phyloP scores from a whole-genome alignment of 1,140 invertebrate species.

The Drosophila chauvacae region DNA sequence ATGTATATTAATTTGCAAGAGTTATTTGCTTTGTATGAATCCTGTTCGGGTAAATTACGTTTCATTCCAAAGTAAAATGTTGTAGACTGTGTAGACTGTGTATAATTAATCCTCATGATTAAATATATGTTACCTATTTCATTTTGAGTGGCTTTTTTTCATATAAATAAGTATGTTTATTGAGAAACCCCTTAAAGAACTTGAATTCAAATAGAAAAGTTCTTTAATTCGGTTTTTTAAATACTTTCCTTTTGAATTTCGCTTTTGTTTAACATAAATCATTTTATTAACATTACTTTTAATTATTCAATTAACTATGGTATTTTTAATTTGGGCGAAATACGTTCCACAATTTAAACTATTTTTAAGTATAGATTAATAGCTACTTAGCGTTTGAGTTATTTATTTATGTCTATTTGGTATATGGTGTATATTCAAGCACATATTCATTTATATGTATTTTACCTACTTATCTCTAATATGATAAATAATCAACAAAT shows the following conservation, averaged over 20 bases:
- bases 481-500: slow-evolving; percentile 25
- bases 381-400: slow-evolving; percentile 18
- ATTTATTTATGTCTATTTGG: slow-evolving; percentile 23
- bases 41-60: not conserved
- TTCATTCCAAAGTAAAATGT: not conserved
- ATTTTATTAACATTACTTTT: not conserved
- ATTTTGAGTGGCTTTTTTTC: not conserved
- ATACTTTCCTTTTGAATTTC: not conserved
- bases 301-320: not conserved
- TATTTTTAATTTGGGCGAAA: not conserved
- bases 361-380: slow-evolving; percentile 15
- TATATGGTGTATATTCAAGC: not conserved
- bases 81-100: not conserved
- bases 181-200: not conserved
- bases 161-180: too few species aligned
- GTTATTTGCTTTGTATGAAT: slow-evolving; percentile 7
- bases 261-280: not conserved
- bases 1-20: slow-evolving; percentile 5
- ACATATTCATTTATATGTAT: not conserved
- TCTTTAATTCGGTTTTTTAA: not conserved
- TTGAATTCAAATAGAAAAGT: not conserved
- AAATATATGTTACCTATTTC: not conserved
- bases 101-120: not conserved
- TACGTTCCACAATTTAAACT: not conserved
- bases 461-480: not conserved